Conservation (phyloP, 2,797 vertebrate species). For the Picus viridis region DNA sequence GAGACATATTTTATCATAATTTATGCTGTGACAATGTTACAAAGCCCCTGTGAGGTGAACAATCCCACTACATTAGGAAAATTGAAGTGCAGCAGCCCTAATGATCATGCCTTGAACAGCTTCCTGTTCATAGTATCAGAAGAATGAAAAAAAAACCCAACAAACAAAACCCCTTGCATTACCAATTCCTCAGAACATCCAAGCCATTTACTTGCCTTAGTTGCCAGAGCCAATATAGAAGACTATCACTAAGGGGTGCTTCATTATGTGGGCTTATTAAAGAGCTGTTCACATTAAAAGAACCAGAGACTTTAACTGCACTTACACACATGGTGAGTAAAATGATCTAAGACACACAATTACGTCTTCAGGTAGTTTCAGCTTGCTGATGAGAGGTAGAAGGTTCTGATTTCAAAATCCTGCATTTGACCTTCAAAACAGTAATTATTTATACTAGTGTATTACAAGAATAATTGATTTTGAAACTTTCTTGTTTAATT, state of each 20-base stretch:
- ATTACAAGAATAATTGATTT: background rate
- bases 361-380: background rate
- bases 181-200: background rate
- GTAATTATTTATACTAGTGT: background rate
- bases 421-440: background rate
- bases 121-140: background rate
- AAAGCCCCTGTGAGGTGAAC: background rate
- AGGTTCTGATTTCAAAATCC: background rate
- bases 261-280: background rate
- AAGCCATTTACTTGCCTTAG: background rate
- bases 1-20: background rate
- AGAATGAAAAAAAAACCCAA: background rate
- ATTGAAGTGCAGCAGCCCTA: background rate
- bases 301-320: background rate
- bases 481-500: background rate
- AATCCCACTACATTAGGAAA: background rate
- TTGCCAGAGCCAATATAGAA: background rate
- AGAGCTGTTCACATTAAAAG: background rate
- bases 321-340: background rate
- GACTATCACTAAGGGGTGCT: background rate
- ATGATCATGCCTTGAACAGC: background rate
- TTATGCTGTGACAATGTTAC: background rate
- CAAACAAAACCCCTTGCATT: background rate
- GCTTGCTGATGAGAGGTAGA: background rate
- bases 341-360: background rate